These are phyloP conservation scores for Calameuta filiformis DNA, from an alignment of 2,888 invertebrate species.

Conservation along the genomic window DNA sequence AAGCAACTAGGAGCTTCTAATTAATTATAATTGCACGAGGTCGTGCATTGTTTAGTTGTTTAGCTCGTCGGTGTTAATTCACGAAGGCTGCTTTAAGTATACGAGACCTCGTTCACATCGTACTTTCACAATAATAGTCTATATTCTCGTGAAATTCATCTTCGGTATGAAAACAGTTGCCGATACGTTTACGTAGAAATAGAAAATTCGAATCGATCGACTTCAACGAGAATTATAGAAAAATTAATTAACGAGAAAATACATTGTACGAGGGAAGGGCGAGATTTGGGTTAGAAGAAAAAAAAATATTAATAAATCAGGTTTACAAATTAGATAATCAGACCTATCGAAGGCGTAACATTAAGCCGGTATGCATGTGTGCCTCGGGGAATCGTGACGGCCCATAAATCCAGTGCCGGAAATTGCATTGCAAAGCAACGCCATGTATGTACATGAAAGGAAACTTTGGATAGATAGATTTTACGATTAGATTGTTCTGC, in stretches of 20 bases:
- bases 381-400: not conserved
- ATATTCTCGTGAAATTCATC: not conserved
- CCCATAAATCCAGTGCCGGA: not conserved
- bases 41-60: constrained; percentile 19
- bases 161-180: not conserved
- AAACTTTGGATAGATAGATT: not conserved
- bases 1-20: not conserved
- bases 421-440: not conserved
- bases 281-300: not conserved
- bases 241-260: not conserved
- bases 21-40: constrained; percentile 9
- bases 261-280: not conserved
- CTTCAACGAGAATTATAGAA: not conserved
- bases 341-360: not conserved
- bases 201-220: not conserved
- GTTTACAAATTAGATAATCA: not conserved
- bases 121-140: constrained; percentile 26
- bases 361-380: not conserved
- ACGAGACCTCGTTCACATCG: constrained; percentile 29
- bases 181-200: no score
- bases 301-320: not conserved
- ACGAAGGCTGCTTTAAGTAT: not conserved
- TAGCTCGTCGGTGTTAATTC: constrained; percentile 9
- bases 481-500: not conserved
- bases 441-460: not conserved